These are phyloP conservation scores for Sardina pilchardus DNA, from an alignment of 2,113 vertebrate genomes.

Conservation along the genomic window DNA sequence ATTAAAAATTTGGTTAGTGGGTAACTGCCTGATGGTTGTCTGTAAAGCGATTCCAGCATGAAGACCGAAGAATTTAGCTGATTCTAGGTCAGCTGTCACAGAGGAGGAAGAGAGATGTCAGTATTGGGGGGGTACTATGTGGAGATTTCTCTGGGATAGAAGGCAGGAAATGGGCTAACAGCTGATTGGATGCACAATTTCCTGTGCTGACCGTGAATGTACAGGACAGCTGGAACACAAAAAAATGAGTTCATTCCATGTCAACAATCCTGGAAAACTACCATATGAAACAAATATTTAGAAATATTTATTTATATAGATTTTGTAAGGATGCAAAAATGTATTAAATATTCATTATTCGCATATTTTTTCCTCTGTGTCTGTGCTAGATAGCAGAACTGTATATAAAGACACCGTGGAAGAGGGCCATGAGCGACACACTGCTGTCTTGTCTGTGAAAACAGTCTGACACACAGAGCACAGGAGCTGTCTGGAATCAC, in stretches of 20 bases:
- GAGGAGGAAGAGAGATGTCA: background rate
- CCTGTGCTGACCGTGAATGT: constrained; percentile 22
- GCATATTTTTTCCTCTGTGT: background rate
- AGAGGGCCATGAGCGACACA: background rate
- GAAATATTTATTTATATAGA: background rate
- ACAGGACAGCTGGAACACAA: background rate
- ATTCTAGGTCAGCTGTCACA: constrained; percentile 1
- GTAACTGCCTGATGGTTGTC: background rate
- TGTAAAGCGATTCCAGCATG: background rate
- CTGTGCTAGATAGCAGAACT: background rate
- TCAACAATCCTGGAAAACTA: background rate
- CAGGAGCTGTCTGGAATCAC: background rate
- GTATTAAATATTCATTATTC: background rate
- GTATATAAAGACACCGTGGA: background rate
- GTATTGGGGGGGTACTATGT: background rate
- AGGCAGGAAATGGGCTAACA: constrained; percentile 20
- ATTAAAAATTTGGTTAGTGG: background rate
- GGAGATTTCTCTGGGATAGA: background rate
- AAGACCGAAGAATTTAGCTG: background rate
- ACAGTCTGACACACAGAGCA: background rate
- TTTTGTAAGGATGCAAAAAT: background rate
- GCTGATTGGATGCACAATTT: constrained; percentile 39
- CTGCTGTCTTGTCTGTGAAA: background rate
- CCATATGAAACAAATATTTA: background rate
- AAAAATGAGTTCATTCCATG: background rate